Percentiles rank a stretch among this genome's conserved stretches.
Conservation (phyloP, 2,113 vertebrate species). For the Mesembrinibis cayennensis region DNA sequence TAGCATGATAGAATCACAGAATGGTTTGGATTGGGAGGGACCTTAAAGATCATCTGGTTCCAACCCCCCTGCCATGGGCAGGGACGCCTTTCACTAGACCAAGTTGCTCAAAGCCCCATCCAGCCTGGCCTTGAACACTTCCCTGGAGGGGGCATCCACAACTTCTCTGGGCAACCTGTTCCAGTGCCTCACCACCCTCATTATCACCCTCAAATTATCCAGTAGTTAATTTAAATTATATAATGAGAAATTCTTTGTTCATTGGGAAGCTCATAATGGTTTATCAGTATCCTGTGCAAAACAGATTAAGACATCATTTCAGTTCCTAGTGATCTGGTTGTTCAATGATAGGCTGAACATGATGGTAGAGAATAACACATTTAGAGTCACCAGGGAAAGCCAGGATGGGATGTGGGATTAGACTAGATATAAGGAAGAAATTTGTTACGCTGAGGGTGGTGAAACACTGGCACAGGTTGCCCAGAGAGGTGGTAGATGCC, state of each 20-base stretch:
- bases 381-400: not conserved
- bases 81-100: no score
- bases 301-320: not conserved
- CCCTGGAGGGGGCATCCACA: no score
- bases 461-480: not conserved
- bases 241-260: not conserved
- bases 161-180: no score
- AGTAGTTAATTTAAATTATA: not conserved
- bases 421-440: not conserved
- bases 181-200: no score
- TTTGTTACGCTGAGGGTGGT: not conserved
- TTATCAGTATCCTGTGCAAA: not conserved
- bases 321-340: not conserved
- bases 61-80: no score
- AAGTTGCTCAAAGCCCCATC: no score
- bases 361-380: not conserved
- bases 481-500: not conserved
- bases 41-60: no score
- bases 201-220: not conserved
- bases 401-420: not conserved
- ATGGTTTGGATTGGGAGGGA: no score
- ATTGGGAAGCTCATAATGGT: not conserved
- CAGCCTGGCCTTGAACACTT: no score
- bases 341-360: not conserved
- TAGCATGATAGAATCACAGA: no score